Evolutionary conservation across 1,140 invertebrate species (phyloP), one percentile per base, ranked within the genome.

Genomic region (Adoxophyes honmai): DNA sequence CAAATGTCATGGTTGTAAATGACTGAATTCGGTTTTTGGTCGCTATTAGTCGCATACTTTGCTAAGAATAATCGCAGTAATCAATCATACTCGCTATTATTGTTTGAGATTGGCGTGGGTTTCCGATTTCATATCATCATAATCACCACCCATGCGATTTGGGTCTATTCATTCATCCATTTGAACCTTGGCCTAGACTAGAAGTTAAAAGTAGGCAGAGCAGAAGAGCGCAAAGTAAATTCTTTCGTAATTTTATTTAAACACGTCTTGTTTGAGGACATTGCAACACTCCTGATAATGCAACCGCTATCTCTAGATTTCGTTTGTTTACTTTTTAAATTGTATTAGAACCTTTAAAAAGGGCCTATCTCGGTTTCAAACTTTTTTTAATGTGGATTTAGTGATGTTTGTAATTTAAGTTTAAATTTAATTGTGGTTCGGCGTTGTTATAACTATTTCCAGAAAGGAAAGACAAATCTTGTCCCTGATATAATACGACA

Each of bases 251-350:
- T 48, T 11, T 48, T 48, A 48, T 48, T 21, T 33, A 48, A 28
- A 48, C 42, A 48, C 21, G 18, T 48, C 42, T 28, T 48, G 42
- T 48, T 48, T 48, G 16, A 48, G 10, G 42, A 48, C 21, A 11
- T 48, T 48, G 42, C 42, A 18, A 48, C 42, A 48, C 16, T n/a
- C 10, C 6, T 48, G 42, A 48, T 48, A 48, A 48, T 48, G 42
- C 42, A 48, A 48, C 21, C 18, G 42, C 21, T 48, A 48, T 48
- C 42, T 21, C 16, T 13, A 3, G 21, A 21, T 13, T 48, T 33
- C 18, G 4, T 33, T 1, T 4, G 16, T 48, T 28, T 48, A 48
- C n/a, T 21, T 48, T 48, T 48, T 6, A 28, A 28, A 48, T 21
- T 28, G 5, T 7, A 4, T 2, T 3, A 28, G 21, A 6, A 28